Evolutionary conservation across 2,113 vertebrate species (phyloP).

Genomic region (Gadus chalcogrammus): DNA sequence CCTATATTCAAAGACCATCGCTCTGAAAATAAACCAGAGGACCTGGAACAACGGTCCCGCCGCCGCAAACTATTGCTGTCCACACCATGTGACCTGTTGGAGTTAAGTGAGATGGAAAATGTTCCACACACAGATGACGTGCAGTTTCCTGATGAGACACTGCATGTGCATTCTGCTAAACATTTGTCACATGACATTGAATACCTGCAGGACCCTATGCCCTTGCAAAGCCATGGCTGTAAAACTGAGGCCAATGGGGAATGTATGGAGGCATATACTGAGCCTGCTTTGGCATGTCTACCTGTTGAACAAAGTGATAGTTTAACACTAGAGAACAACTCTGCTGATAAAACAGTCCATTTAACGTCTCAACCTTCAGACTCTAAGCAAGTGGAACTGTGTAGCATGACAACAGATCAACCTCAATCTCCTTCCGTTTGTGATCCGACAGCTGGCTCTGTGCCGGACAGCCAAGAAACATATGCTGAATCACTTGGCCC

Average conservation of each 20-base stretch:
- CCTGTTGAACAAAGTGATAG: constrained; percentile 11
- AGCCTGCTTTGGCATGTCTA: constrained; percentile 10
- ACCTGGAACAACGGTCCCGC: neutral
- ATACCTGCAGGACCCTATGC: neutral
- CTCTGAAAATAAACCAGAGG: neutral
- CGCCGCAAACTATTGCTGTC: constrained; percentile 3
- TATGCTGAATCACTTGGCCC: constrained; percentile 37
- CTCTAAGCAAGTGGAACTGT: constrained; percentile 12
- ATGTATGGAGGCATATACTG: constrained; percentile 1
- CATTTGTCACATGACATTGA: neutral
- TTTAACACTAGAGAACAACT: constrained; percentile 28
- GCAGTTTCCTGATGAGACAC: neutral
- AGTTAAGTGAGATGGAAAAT: neutral
- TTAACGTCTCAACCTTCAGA: neutral
- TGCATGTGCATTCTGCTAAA: neutral
- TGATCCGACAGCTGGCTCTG: constrained; percentile 25
- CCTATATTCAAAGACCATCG: neutral
- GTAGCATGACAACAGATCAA: constrained; percentile 17
- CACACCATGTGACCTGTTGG: neutral
- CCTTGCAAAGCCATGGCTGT: neutral
- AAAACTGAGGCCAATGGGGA: neutral
- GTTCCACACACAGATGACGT: too few species aligned
- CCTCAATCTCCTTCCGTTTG: constrained; percentile 21
- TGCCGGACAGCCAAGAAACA: constrained; percentile 40
- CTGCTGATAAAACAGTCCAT: constrained; percentile 13